Base-by-base conservation (phyloP, 1,140 invertebrate genomes). In the Drosophila neocordata region DNA sequence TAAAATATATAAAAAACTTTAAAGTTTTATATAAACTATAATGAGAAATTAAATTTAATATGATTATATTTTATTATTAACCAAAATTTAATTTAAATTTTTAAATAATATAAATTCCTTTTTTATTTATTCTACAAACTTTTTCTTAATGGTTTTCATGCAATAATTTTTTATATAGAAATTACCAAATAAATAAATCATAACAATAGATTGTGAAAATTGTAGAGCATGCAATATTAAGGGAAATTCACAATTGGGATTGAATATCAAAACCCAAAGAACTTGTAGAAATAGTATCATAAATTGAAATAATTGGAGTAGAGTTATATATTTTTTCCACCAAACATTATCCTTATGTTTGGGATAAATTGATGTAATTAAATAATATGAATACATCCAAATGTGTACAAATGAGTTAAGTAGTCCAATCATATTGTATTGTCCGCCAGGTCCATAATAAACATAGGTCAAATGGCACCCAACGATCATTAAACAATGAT, bases 301-400 rank as follows among this genome's bases (percentile, higher is more conserved):
- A 24, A 55, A 55, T 13, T 55, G 52, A 4, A 31, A 1, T 9
- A 55, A 24, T 9, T 55, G 52, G 11, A 55, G 1, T 12, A 31
- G 31, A 4, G 52, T 55, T 24, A 55, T 55, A 31, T 55, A 55
- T 31, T 55, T 55, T 24, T 55, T 55, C 52, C 52, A 55, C 52
- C 52, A 55, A 1, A 55, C 24, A n/a, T n/a, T 55, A 9, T n/a
- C 27, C 52, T 15, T 31, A 8, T 13, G 6, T 9, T 11, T n/a
- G 9, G 52, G 52, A 55, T 34, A 34, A 11, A 13, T n/a, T 7
- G 52, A 24, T 15, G 52, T 55, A n/a, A 55, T 8, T 15, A 55
- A 55, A 15, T 55, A 55, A 7, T 55, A 55, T 3, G 24, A 13
- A 31, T 55, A 55, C 52, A 55, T 55, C n/a, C n/a, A 12, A 12